phyloP scores from a whole-genome alignment of 1,140 invertebrate genomes.

The Archivesica marissinica region DNA sequence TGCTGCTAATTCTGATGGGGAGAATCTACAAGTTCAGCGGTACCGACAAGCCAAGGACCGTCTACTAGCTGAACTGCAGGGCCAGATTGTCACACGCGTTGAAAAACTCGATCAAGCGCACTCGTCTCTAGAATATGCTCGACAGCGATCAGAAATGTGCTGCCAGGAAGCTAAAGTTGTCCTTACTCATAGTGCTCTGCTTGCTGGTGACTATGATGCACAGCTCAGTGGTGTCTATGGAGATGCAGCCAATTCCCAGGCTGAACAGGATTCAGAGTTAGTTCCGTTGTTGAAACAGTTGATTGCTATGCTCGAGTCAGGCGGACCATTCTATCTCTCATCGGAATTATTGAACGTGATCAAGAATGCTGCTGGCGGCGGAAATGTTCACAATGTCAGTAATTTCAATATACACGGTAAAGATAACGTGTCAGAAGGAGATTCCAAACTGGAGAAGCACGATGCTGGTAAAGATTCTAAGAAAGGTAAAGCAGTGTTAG shows the following conservation, averaged over 20 bases:
- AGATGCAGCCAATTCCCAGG: conserved; percentile 66
- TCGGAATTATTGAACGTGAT: conserved; percentile 77
- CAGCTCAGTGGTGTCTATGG: conserved; percentile 80
- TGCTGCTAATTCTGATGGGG: conserved; percentile 80
- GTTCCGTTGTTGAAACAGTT: conserved; percentile 81
- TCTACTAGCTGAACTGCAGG: conserved; percentile 77
- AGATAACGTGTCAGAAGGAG: background rate
- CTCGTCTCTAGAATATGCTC: conserved; percentile 78
- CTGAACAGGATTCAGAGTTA: conserved; percentile 77
- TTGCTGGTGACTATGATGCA: conserved; percentile 80
- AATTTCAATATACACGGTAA: conserved; percentile 69
- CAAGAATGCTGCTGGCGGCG: conserved; percentile 66
- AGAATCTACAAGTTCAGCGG: conserved; percentile 74
- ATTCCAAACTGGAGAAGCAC: conserved; percentile 1
- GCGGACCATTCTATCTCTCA: conserved; percentile 78
- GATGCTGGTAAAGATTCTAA: conserved; percentile 33
- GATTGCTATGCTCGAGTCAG: conserved; percentile 81
- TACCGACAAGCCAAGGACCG: conserved; percentile 79
- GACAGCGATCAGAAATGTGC: conserved; percentile 78
- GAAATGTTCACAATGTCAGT: conserved; percentile 67
- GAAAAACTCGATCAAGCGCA: conserved; percentile 79
- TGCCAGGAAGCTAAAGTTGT: conserved; percentile 77
- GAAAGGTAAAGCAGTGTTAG: conserved; percentile 54
- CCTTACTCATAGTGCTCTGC: conserved; percentile 72
- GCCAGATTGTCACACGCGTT: conserved; percentile 75